These are phyloP conservation scores for Steinernema carpocapsae DNA, from an alignment of 2,888 invertebrate genomes.

Conservation along the genomic window DNA sequence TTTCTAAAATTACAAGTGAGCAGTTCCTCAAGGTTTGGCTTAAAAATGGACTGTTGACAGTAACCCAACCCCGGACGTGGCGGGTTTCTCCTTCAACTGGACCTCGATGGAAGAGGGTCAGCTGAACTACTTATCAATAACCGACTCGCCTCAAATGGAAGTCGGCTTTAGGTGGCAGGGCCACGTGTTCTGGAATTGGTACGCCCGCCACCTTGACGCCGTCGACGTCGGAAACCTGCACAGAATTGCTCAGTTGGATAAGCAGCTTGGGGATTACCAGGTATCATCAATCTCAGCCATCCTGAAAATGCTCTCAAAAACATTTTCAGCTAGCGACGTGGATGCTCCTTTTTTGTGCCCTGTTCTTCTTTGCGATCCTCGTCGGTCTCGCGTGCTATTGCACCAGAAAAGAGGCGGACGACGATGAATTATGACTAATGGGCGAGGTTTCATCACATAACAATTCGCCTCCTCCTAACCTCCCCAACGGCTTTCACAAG, in stretches of 20 bases:
- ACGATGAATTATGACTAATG: conserved; percentile 58
- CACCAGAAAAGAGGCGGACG: conserved; percentile 68
- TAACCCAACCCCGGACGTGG: conserved; percentile 65
- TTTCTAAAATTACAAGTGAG: conserved; percentile 65
- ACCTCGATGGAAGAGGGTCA: conserved; percentile 55
- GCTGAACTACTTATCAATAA: conserved; percentile 67
- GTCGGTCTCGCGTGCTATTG: conserved; percentile 69
- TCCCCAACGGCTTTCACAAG: conserved; percentile 27
- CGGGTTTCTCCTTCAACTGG: conserved; percentile 65
- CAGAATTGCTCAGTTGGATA: conserved; percentile 61
- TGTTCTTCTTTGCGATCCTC: conserved; percentile 69
- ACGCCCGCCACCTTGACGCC: conserved; percentile 64
- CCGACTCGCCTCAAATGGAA: conserved; percentile 66
- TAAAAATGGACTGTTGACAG: conserved; percentile 41
- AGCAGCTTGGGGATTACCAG: conserved; percentile 68
- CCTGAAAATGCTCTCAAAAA: conserved; percentile 33
- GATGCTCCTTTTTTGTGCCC: conserved; percentile 67
- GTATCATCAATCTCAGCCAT: conserved; percentile 47
- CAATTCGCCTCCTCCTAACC: conserved; percentile 30
- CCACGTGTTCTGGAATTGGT: conserved; percentile 69
- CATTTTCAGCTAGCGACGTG: conserved; percentile 67
- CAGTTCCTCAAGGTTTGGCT: conserved; percentile 24
- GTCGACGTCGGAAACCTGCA: conserved; percentile 68
- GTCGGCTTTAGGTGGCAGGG: conserved; percentile 58
- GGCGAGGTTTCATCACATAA: conserved; percentile 27